phyloP scores from a whole-genome alignment of 2,888 invertebrate species.

The Gymnoscelis rufifasciata region DNA sequence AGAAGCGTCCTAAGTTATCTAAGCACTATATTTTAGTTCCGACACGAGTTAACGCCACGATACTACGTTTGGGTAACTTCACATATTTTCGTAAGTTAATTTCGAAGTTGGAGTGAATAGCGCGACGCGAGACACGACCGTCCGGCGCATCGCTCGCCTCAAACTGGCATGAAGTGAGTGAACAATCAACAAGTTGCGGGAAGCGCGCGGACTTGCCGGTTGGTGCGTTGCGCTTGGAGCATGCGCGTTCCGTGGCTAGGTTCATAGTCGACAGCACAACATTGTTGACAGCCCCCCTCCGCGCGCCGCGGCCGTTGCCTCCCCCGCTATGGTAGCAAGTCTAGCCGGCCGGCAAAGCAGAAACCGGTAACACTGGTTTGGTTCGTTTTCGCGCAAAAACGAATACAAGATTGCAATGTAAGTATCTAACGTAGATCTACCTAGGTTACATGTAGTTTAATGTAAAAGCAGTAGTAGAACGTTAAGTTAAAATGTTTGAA shows the following conservation, averaged over 20 bases:
- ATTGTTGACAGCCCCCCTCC: slow-evolving; percentile 47
- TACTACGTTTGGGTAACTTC: slow-evolving; percentile 67
- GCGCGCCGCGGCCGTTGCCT: slow-evolving; percentile 23
- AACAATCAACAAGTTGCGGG: slow-evolving; percentile 76
- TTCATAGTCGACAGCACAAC: slow-evolving; percentile 56
- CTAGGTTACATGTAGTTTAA: too few relatives aligned
- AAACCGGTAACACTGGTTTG: slow-evolving; percentile 65
- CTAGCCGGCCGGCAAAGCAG: slow-evolving; percentile 45
- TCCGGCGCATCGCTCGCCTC: slow-evolving; percentile 70
- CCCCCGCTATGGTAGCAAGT: slow-evolving; percentile 24
- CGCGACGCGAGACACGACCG: slow-evolving; percentile 59
- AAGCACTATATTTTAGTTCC: slow-evolving; percentile 51
- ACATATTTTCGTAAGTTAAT: slow-evolving; percentile 73
- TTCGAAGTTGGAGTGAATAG: slow-evolving; percentile 67
- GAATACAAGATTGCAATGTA: slow-evolving; percentile 44
- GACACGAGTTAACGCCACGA: slow-evolving; percentile 53
- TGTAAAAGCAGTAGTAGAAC: too few relatives aligned
- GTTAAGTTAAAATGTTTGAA: too few relatives aligned
- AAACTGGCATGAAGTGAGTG: slow-evolving; percentile 72
- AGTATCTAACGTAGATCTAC: slow-evolving; percentile 21
- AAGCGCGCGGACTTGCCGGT: slow-evolving; percentile 40
- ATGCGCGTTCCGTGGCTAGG: slow-evolving; percentile 65
- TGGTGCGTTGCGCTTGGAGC: slow-evolving; percentile 51
- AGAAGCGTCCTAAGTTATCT: slow-evolving; percentile 48
- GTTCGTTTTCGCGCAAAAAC: slow-evolving; percentile 76